Conservation (phyloP, 2,888 invertebrate species). For the Apoderus coryli region DNA sequence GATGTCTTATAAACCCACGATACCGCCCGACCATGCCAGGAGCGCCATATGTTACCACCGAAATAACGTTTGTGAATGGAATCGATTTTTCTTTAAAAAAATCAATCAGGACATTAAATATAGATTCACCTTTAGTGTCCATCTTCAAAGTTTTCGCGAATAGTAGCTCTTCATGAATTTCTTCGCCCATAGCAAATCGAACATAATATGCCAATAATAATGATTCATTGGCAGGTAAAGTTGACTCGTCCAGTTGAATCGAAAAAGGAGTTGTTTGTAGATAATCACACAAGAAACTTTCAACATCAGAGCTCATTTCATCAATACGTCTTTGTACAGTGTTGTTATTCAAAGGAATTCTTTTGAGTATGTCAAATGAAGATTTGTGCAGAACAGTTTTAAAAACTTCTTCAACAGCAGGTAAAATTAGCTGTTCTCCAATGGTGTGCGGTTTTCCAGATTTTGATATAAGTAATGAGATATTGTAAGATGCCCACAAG, state of each 20-base stretch:
- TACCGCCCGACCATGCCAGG: constrained; percentile 15
- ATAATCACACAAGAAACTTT: no score
- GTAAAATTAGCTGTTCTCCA: constrained; percentile 20
- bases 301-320: no score
- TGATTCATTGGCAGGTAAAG: constrained; percentile 14
- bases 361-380: no score
- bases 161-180: constrained; percentile 12
- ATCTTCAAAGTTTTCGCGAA: constrained; percentile 13
- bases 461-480: constrained; percentile 21
- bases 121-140: no score
- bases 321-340: constrained; percentile 11
- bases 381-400: no score
- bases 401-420: constrained; percentile 11
- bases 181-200: constrained; percentile 3
- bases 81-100: no score
- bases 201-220: constrained; percentile 13
- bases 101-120: no score
- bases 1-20: neutral
- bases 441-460: constrained; percentile 23
- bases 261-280: constrained; percentile 16
- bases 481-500: constrained; percentile 20
- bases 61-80: constrained; percentile 17
- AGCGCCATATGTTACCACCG: constrained; percentile 17
- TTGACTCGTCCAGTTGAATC: constrained; percentile 18
- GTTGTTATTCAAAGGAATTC: no score